Evolutionary conservation across 2,113 vertebrate species (phyloP), one percentile per base, ranked within the genome.

Genomic region (Campylomormyrus tamandua): DNA sequence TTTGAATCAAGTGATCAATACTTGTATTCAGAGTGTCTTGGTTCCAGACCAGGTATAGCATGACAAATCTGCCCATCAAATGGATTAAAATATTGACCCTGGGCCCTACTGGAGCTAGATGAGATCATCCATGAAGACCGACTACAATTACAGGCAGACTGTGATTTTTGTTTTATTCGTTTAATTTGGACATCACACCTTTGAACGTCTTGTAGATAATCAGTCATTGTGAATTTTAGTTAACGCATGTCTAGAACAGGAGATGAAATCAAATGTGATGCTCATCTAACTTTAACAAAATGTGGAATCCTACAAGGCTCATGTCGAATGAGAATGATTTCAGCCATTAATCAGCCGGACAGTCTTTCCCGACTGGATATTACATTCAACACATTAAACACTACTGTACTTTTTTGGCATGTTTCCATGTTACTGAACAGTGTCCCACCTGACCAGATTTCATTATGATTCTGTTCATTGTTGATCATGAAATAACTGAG

Each of bases 401-500:
- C 9, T 24, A 35, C 49, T 89, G 42, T 3, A 35, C 24, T 88
- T 93, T 93, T 94, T 62, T 83, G 95, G 93, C 91, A 77, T 85
- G 91, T 91, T 92, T 91, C 94, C 94, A 93, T 90, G 5, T 83
- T 80, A 91, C 90, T 90, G 94, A 95, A 95, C 94, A 92, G 93
- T 92, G 90, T 92, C 91, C 91, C 92, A 93, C 93, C 93, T 93
- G 93, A 95, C 90, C 91, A 85, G 89, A 92, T 94, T 91, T 92
- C 89, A 90, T 52, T 52, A 87, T 90, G 49, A 89, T 80, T 91
- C 91, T 91, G 90, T 50, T 92, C 92, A 91, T 91, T 93, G 93
- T 93, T 94, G 95, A 94, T 92, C 87, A 92, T 90, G 91, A 94
- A 70, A 93, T 90, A 94, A 93, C 93, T 90, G 87, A 94, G 92